Base-by-base conservation (phyloP, 2,113 vertebrate species). In the Calypte anna region DNA sequence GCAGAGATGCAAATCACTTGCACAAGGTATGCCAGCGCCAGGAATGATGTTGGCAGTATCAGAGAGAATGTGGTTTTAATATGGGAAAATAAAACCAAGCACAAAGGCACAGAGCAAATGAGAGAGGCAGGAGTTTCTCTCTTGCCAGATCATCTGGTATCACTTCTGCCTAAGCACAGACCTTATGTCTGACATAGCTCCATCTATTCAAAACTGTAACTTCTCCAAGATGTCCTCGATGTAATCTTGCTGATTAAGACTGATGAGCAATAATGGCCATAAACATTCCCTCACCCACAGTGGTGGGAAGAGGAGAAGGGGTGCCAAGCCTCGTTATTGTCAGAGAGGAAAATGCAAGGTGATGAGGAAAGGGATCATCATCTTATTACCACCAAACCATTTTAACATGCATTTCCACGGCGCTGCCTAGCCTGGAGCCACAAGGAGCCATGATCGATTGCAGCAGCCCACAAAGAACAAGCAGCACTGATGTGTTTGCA, bases 171-270 rank as follows among this genome's bases (percentile, higher is more conserved):
- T 36, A 92, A 80, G 66, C 76, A 84, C 63, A 91, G 25, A 50
- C 27, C 73, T 73, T 8, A 3, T 30, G 44, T 48, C 74, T 91
- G 36, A 81, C 59, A 21, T 31, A 64, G 19, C 40, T 72, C 48
- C 22, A 67, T 23, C 59, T 58, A 95, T 38, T 77, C 58, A 7
- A 36, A 82, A 50, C 36, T 8, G 74, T 66, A 92, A 66, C 59
- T 77, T 83, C 80, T 79, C 80, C 81, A 46, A 31, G 58, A 57
- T 22, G 82, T 19, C 57, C 64, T 83, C 63, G 24, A 30, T 44
- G 54, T n/a, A 75, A 78, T 85, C 89, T 33, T 70, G 55, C 48
- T 57, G 88, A 82, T 93, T 77, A 91, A 81, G 44, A 88, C 24
- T 27, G 88, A 91, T 59, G 61, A 95, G 50, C 82, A 95, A 73